phyloP scores from a whole-genome alignment of 2,888 invertebrate genomes.

The Amphipoea lucens region DNA sequence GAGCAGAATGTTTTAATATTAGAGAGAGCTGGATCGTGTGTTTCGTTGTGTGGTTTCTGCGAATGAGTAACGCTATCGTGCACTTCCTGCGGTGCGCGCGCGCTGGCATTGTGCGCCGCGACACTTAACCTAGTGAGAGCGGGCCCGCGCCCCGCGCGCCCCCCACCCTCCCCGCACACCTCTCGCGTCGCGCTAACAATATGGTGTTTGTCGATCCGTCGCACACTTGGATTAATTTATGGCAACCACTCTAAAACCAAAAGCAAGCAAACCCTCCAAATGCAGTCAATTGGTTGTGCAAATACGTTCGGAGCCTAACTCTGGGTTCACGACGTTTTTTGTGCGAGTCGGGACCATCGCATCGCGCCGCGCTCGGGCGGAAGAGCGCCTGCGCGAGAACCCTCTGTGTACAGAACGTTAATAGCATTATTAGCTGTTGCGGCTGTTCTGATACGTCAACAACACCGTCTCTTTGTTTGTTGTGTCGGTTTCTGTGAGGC shows the following conservation, averaged over 20 bases:
- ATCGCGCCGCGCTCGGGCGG: slow-evolving; percentile 36
- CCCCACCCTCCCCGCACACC: slow-evolving; percentile 6
- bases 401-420: slow-evolving; percentile 41
- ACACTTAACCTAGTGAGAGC: slow-evolving; percentile 68
- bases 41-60: slow-evolving; percentile 72
- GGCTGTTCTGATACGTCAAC: slow-evolving; percentile 33
- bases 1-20: slow-evolving; percentile 29
- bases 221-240: slow-evolving; percentile 77
- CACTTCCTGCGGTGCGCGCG: slow-evolving; percentile 64
- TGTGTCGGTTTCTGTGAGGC: slow-evolving; percentile 5
- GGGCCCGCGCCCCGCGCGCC: slow-evolving; percentile 23
- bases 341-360: slow-evolving; percentile 17
- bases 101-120: slow-evolving; percentile 56
- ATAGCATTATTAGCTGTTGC: slow-evolving; percentile 36
- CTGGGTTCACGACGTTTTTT: slow-evolving; percentile 57
- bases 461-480: slow-evolving; percentile 22
- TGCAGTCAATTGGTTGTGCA: slow-evolving; percentile 74
- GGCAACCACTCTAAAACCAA: slow-evolving; percentile 76
- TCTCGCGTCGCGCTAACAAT: slow-evolving; percentile 48
- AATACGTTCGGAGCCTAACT: slow-evolving; percentile 49
- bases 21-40: slow-evolving; percentile 56
- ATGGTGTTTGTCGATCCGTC: slow-evolving; percentile 71
- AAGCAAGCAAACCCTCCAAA: slow-evolving; percentile 75
- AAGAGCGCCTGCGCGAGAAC: slow-evolving; percentile 27
- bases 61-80: slow-evolving; percentile 71